Conservation (phyloP, 2,113 vertebrate genomes). For the Sterrhoptilus dennistouni region DNA sequence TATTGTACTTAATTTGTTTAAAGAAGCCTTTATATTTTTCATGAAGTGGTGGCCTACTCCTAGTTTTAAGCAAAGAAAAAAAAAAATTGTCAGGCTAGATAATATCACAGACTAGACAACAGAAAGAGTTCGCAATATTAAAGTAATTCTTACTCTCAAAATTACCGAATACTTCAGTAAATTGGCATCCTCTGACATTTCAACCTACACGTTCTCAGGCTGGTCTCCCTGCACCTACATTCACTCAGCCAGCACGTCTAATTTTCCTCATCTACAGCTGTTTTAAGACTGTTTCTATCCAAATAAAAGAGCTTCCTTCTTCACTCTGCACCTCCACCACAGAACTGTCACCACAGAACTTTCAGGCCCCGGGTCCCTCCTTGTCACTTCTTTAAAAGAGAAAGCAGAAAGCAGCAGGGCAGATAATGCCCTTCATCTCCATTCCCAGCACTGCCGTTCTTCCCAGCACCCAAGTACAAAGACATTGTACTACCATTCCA, state of each 20-base stretch:
- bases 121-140: neutral
- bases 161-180: neutral
- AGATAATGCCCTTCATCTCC: accelerated
- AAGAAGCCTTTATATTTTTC: neutral
- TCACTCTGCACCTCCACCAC: neutral
- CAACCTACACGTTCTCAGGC: neutral
- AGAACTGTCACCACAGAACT: neutral
- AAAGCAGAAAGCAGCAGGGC: accelerated
- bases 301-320: neutral
- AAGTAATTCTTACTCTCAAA: neutral
- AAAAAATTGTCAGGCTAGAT: neutral
- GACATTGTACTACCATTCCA: neutral
- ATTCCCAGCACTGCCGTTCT: neutral
- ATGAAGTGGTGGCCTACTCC: neutral
- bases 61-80: neutral
- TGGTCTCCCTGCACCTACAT: accelerated
- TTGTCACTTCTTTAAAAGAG: neutral
- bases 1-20: neutral
- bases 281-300: neutral
- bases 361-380: too few relatives aligned
- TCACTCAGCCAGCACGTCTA: neutral
- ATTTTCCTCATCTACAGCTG: neutral
- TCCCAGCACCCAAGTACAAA: neutral
- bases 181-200: neutral
- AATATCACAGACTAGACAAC: neutral